Evolutionary conservation across 2,797 vertebrate genomes (phyloP).

Genomic region (Tarsius wallacei): DNA sequence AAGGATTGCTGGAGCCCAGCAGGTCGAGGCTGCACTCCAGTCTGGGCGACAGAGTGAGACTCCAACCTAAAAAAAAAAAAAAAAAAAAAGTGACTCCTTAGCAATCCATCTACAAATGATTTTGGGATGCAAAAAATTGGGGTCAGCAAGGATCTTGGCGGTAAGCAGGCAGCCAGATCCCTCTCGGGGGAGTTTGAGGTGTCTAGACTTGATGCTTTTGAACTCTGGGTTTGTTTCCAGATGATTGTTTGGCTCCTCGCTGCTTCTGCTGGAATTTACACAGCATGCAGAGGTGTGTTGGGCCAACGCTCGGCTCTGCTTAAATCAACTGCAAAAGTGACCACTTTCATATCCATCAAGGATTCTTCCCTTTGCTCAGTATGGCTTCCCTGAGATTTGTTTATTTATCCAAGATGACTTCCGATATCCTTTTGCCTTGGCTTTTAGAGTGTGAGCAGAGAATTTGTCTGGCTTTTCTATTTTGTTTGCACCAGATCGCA

Average conservation of each 20-base stretch:
- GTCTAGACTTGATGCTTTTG: constrained; percentile 60
- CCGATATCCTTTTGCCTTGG: constrained; percentile 60
- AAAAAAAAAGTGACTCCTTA: constrained; percentile 41
- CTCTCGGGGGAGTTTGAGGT: background rate
- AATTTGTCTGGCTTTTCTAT: constrained; percentile 4
- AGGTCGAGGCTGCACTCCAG: too few relatives aligned
- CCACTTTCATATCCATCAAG: background rate
- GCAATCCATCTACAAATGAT: background rate
- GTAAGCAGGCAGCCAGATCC: background rate
- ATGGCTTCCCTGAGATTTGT: background rate
- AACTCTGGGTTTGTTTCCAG: background rate
- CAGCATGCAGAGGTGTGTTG: constrained; percentile 46
- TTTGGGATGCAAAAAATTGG: background rate
- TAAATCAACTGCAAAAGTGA: constrained; percentile 51
- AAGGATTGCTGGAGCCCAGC: too few relatives aligned
- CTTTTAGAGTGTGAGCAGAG: background rate
- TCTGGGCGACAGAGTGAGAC: too few relatives aligned
- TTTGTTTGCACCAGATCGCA: constrained; percentile 40
- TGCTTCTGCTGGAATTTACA: constrained; percentile 76
- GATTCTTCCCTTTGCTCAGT: constrained; percentile 27
- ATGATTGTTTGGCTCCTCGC: background rate
- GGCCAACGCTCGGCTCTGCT: background rate
- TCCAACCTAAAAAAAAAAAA: too few relatives aligned
- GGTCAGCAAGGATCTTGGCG: constrained; percentile 34
- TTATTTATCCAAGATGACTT: constrained; percentile 57